Base-by-base conservation (phyloP, 1,140 invertebrate genomes). In the Diuraphis noxia region DNA sequence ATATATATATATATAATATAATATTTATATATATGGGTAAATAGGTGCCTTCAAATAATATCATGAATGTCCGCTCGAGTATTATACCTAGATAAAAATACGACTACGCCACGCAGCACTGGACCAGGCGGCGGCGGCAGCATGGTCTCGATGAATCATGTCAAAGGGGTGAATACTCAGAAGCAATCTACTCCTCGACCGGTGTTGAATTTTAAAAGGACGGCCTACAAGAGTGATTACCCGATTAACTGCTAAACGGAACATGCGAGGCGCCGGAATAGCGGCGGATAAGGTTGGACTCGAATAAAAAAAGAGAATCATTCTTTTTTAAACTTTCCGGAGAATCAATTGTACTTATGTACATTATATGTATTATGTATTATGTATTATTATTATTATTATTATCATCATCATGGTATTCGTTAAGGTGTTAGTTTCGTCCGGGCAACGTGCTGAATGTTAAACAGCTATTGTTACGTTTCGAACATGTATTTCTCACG, bases 141-240 rank as follows among this genome's bases (percentile, higher is more conserved):
- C 8, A 13, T 8, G n/a, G 63, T 46, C 41, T 90, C 63, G 41
- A 90, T 90, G 88, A 90, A 90, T 90, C 88, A 90, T 79, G 63
- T 90, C 41, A 79, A 43, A 46, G 56, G 23, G 2, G 40, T n/a
- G 87, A 77, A 40, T 77, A 41, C 87, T 88, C 56, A 72, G 72
- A 88, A 88, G 87, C 52, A 72, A 88, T 88, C 87, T 72, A 41
- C 52, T 41, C 21, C 49, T 21, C 36, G 63, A 36, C 40, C 88
- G 40, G 56, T 41, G 88, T 46, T 43, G 46, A 90, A 90, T 90
- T 79, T 90, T 79, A 90, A 79, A 90, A 41, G 17, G 63, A 46
- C 63, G 86, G 40, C 25, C 23, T 40, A 19, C 13, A 88, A 88
- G 86, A 88, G 86, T 17, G 86, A 63, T 86, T 38, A 86, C 85